Evolutionary conservation across 2,797 vertebrate species (phyloP), one percentile per base, ranked within the genome.

Genomic region (Malurus splendens): DNA sequence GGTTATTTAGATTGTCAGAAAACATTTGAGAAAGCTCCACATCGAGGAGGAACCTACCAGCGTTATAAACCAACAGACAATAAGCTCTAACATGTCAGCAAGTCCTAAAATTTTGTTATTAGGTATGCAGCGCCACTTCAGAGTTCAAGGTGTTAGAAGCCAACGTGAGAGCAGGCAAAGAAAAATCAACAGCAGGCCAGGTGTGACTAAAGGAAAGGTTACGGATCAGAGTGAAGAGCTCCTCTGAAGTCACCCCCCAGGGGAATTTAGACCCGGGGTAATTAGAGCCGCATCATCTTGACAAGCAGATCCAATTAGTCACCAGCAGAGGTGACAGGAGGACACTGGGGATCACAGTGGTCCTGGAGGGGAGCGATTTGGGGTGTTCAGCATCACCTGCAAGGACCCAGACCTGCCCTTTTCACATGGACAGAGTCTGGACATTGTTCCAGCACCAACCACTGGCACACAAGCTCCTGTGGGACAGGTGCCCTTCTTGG

Each of bases 1-100:
- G 30, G 82, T 89, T 91, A 57, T 89, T 89, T 86, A 82, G 91
- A 81, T 72, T 86, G 85, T 86, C 94, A 92, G 88, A 75, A 92
- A 95, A 83, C 57, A 84, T 75, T 67, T 90, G 90, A 93, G 52
- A 48, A 78, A 74, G 60, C 74, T 68, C 70, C 73, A 17, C 62
- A 38, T 70, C 42, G 10, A 91, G 57, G 55, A 93, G 79, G 90
- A 90, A 50, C 71, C 55, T 48, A 47, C 3, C 65, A 36, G 33
- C 19, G 54, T 61, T 82, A 65, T 44, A 76, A 85, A 93, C 75
- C 81, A 81, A 62, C 79, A 92, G 68, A 86, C 87, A 93, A 87
- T 56, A 66, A 72, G 44, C 72, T 74, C 47, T 77, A 83, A 70
- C 10, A 18, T 45, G 54, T 76, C 86, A 78, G 77, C 72, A 85